Evolutionary conservation across 2,113 vertebrate genomes (phyloP).

Genomic region (Hypanus sabinus): DNA sequence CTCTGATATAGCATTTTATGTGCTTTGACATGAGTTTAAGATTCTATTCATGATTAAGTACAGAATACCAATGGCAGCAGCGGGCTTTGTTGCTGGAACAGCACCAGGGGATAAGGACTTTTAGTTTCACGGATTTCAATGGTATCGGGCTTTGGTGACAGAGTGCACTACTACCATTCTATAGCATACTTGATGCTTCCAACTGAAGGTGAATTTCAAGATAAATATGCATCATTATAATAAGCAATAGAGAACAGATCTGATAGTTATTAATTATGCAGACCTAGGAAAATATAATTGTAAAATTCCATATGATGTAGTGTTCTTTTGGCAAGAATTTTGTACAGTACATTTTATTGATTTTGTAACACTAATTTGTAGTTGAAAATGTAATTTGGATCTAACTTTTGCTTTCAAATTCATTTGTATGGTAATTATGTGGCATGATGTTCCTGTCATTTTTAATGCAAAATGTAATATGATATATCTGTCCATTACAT

Average conservation of each 20-base stretch:
- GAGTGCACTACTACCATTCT: no score
- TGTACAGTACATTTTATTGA: neutral
- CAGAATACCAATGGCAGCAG: no score
- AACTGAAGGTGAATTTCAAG: no score
- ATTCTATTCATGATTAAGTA: no score
- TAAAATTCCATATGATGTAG: neutral
- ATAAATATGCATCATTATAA: neutral
- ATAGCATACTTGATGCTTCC: no score
- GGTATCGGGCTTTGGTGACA: no score
- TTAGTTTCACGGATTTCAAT: no score
- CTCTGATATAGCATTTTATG: no score
- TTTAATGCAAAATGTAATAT: neutral
- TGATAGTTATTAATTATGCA: neutral
- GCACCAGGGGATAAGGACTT: no score
- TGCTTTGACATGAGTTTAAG: no score
- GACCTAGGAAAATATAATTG: neutral
- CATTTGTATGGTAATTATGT: neutral
- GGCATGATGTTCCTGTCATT: neutral
- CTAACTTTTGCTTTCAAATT: neutral
- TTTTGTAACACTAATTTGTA: constrained; percentile 3
- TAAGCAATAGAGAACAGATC: neutral
- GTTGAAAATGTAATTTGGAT: neutral
- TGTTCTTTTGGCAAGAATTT: neutral
- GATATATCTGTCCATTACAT: neutral
- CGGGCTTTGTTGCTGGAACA: no score